phyloP scores from a whole-genome alignment of 2,888 invertebrate species.

The Dolomedes plantarius region DNA sequence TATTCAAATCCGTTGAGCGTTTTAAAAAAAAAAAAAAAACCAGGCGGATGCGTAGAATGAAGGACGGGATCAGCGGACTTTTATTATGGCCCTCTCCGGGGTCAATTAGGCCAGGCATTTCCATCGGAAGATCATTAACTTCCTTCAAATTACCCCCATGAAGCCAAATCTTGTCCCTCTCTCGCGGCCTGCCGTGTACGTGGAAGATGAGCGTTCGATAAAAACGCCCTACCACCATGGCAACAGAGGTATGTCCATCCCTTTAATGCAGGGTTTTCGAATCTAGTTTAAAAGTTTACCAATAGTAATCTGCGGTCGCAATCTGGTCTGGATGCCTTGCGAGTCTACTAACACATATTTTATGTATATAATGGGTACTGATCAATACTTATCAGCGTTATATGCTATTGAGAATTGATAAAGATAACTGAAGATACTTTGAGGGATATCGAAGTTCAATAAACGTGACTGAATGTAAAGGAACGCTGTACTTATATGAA shows the following conservation, averaged over 20 bases:
- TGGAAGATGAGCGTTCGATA: not conserved
- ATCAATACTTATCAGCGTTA: no score
- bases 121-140: conserved; percentile 52
- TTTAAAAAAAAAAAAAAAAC: conserved; percentile 20
- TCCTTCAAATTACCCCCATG: conserved; percentile 44
- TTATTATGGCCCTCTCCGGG: conserved; percentile 34
- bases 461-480: no score
- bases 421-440: no score
- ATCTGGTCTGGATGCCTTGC: no score
- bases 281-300: not conserved
- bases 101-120: conserved; percentile 55
- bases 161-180: not conserved
- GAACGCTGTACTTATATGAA: no score
- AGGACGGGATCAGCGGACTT: conserved; percentile 51
- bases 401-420: no score
- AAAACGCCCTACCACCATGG: not conserved
- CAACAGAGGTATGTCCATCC: not conserved
- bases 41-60: conserved; percentile 10
- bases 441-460: no score
- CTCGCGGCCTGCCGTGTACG: not conserved
- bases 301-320: no score
- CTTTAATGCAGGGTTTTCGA: not conserved
- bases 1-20: conserved; percentile 41
- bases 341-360: no score
- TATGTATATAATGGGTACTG: no score